phyloP scores from a whole-genome alignment of 2,113 vertebrate species.

The Pygathrix nemaeus region DNA sequence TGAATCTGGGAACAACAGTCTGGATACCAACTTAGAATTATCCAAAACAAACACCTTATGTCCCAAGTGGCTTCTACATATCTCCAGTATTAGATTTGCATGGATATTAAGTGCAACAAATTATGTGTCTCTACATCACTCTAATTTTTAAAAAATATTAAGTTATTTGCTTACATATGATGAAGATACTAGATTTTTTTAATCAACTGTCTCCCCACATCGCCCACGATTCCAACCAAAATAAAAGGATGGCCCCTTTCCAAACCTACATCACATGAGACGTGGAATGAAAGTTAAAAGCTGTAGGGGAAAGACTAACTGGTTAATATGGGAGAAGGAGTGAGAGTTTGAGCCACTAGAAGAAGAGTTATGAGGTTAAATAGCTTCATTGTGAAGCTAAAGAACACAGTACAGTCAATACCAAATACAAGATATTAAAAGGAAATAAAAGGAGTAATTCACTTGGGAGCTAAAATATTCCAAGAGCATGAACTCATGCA shows the following conservation, averaged over 20 bases:
- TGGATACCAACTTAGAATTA: constrained; percentile 5
- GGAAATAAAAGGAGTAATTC: neutral
- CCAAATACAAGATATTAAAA: neutral
- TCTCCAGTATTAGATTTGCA: neutral
- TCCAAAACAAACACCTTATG: neutral
- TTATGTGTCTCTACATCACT: neutral
- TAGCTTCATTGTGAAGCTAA: neutral
- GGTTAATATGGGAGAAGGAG: neutral
- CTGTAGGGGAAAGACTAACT: neutral
- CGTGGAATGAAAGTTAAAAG: neutral
- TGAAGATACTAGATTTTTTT: neutral
- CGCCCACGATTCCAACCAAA: neutral
- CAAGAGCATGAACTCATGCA: neutral
- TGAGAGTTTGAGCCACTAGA: neutral
- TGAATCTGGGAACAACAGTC: neutral
- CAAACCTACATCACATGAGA: neutral
- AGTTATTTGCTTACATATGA: neutral
- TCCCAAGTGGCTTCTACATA: neutral
- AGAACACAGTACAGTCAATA: neutral
- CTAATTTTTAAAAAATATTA: neutral
- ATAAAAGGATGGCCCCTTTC: neutral
- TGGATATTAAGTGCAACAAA: neutral
- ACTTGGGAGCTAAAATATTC: neutral
- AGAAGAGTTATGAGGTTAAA: neutral
- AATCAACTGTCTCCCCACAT: neutral